Percentiles rank a stretch among this genome's conserved stretches.
Evolutionary conservation across 1,140 invertebrate species (phyloP).

Genomic region (Hylyphantes graminicola): DNA sequence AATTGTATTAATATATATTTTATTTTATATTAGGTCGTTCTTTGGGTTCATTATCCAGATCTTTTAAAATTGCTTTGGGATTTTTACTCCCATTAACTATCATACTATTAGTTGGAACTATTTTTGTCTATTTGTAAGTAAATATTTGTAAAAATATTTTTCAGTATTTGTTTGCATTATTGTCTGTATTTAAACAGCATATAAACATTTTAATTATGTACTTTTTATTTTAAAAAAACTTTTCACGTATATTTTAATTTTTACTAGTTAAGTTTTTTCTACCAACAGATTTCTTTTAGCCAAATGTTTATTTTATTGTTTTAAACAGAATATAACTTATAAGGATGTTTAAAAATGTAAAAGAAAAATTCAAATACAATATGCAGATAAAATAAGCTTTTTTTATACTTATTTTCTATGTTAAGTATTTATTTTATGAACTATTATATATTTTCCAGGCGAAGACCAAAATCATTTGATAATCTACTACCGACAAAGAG

Average conservation of each 20-base stretch:
- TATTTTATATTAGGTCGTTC: too few relatives aligned
- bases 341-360: not conserved
- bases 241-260: not conserved
- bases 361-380: not conserved
- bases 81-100: conserved; percentile 3
- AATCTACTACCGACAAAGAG: not conserved
- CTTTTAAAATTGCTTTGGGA: conserved; percentile 6
- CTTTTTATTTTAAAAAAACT: too few relatives aligned
- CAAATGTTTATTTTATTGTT: not conserved
- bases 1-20: too few relatives aligned
- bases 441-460: not conserved
- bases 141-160: not conserved
- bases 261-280: not conserved
- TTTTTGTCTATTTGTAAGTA: conserved; percentile 10
- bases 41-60: not conserved
- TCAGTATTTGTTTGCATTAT: not conserved
- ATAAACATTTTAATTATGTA: too few relatives aligned
- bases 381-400: not conserved
- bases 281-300: not conserved
- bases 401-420: not conserved
- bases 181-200: too few relatives aligned
- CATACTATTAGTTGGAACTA: not conserved
- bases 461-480: not conserved
- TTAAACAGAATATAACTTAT: not conserved
- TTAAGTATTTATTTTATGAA: not conserved